A percentile compares a stretch with the other conserved stretches of the same genome.
Conservation (phyloP, 2,113 vertebrate genomes). For the Hystrix cristata region DNA sequence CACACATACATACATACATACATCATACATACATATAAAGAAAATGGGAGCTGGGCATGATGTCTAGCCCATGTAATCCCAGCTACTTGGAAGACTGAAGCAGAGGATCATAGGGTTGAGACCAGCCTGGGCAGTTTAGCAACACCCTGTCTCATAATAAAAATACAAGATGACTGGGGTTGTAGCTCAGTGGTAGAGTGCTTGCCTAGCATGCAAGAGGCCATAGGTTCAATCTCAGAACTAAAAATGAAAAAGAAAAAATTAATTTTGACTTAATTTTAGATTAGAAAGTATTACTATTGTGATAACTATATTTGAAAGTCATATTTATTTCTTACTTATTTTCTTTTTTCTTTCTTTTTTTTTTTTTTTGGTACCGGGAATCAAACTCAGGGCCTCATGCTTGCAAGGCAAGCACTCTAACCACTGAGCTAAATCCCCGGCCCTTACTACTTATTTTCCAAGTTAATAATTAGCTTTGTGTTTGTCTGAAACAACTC, state of each 20-base stretch:
- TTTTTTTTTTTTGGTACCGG: too few relatives aligned
- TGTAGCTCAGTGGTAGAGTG: background rate
- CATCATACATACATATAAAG: background rate
- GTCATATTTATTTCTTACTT: slow-evolving; percentile 63
- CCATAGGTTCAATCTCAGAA: background rate
- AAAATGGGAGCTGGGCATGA: background rate
- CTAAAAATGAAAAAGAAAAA: background rate
- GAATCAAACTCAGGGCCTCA: too few relatives aligned
- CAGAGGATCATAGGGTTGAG: background rate
- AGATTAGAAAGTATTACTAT: slow-evolving; percentile 64
- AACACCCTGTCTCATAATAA: background rate
- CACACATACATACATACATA: background rate
- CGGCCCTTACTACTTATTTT: slow-evolving; percentile 62
- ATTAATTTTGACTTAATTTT: slow-evolving; percentile 54
- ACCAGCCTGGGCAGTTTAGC: background rate
- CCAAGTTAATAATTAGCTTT: slow-evolving; percentile 62
- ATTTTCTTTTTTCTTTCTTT: slow-evolving; percentile 46
- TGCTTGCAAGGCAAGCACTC: too few relatives aligned
- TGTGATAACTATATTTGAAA: slow-evolving; percentile 74
- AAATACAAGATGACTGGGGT: background rate
- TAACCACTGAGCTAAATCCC: too few relatives aligned
- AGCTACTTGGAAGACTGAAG: background rate
- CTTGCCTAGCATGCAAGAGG: background rate
- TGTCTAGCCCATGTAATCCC: background rate
- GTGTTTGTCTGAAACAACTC: slow-evolving; percentile 70